Evolutionary conservation across 1,140 invertebrate genomes (phyloP).

Genomic region (Formica exsecta): DNA sequence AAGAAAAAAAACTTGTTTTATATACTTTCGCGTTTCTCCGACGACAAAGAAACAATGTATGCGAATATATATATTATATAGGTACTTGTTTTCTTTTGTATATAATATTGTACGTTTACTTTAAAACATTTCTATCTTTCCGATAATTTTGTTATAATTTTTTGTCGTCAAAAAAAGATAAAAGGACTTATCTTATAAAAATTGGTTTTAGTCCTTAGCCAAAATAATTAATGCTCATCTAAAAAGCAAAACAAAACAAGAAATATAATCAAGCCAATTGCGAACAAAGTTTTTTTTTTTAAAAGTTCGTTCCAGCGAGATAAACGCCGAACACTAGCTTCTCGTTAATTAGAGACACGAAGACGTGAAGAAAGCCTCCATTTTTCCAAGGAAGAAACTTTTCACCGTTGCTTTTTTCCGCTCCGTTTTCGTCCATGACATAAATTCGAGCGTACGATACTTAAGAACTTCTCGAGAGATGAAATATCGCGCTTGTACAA

Average conservation of each 20-base stretch:
- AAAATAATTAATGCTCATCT: constrained; percentile 1
- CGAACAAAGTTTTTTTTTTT: constrained; percentile 5
- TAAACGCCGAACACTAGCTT: constrained; percentile 52
- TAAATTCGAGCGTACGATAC: constrained; percentile 57
- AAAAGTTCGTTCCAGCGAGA: constrained; percentile 42
- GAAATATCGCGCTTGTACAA: constrained; percentile 62
- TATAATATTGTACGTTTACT: background rate
- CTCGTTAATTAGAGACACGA: constrained; percentile 55
- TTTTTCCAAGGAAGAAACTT: constrained; percentile 44
- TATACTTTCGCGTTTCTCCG: background rate
- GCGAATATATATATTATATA: no score
- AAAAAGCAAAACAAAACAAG: background rate
- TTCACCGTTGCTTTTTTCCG: constrained; percentile 22
- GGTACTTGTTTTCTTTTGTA: background rate
- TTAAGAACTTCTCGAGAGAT: constrained; percentile 63
- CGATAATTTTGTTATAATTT: background rate
- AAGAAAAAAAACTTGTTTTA: no score
- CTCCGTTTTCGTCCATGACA: constrained; percentile 27
- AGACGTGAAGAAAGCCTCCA: background rate
- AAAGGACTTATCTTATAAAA: background rate
- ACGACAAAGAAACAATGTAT: background rate
- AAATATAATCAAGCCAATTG: constrained; percentile 34
- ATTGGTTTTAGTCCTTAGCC: background rate
- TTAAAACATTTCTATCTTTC: background rate
- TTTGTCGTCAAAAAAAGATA: background rate